These are phyloP conservation scores for Carduelis carduelis DNA, from an alignment of 2,797 vertebrate species.

Conservation along the genomic window DNA sequence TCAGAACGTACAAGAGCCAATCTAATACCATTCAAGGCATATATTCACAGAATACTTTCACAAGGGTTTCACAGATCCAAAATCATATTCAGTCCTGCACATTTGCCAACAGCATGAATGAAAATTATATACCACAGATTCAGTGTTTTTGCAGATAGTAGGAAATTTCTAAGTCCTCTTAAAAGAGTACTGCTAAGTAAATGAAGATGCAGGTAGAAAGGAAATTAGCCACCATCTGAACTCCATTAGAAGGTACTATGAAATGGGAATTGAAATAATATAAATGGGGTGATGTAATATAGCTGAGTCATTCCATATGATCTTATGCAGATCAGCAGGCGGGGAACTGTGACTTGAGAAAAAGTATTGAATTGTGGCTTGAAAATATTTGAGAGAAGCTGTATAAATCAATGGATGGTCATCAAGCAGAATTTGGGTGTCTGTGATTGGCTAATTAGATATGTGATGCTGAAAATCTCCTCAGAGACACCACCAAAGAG, in stretches of 20 bases:
- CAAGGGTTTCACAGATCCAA: background rate
- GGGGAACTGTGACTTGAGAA: background rate
- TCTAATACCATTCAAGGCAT: background rate
- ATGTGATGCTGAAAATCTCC: background rate
- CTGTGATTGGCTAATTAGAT: background rate
- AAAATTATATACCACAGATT: background rate
- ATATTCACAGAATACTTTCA: background rate
- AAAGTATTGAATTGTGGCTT: background rate
- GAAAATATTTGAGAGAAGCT: background rate
- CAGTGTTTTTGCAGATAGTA: background rate
- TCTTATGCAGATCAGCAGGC: background rate
- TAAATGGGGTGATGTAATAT: background rate
- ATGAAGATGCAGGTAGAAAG: background rate
- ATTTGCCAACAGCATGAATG: background rate
- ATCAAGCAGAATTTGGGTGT: background rate
- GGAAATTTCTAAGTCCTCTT: background rate
- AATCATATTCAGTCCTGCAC: background rate
- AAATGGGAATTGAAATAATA: background rate
- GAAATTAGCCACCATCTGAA: background rate
- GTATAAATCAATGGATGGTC: background rate
- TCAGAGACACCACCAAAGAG: background rate
- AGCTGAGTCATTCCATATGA: background rate
- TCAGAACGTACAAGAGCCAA: background rate
- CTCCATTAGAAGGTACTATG: background rate
- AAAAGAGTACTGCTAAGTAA: background rate